These are phyloP conservation scores for Epirrhoe alternata DNA, from an alignment of 2,888 invertebrate genomes.

Conservation along the genomic window DNA sequence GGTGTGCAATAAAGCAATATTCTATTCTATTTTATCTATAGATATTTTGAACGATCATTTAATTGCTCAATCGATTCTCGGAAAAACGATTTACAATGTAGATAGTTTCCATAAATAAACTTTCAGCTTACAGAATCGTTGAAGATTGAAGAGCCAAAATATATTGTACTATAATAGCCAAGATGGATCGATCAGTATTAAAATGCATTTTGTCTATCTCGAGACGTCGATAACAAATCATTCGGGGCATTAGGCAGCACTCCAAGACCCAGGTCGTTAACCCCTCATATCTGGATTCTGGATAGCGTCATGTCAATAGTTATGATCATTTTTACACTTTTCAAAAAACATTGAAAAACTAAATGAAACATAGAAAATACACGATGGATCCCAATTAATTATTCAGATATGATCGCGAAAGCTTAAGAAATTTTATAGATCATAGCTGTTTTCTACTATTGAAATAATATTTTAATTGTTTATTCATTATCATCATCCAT, in stretches of 20 bases:
- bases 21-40: too few relatives aligned
- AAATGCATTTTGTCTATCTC: constrained; percentile 36
- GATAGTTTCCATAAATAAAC: not conserved
- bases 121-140: not conserved
- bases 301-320: constrained; percentile 6
- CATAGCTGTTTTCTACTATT: too few relatives aligned
- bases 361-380: too few relatives aligned
- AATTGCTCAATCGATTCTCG: not conserved
- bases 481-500: too few relatives aligned
- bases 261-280: constrained; percentile 67
- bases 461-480: too few relatives aligned
- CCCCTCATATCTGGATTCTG: constrained; percentile 42
- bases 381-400: too few relatives aligned
- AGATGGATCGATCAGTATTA: constrained; percentile 29
- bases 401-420: too few relatives aligned
- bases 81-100: not conserved
- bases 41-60: not conserved
- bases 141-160: constrained; percentile 3
- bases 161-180: constrained; percentile 13
- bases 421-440: too few relatives aligned
- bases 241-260: constrained; percentile 69
- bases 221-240: constrained; percentile 50
- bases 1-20: too few relatives aligned
- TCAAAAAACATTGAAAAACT: too few relatives aligned
- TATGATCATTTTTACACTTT: not conserved